Conservation (phyloP, 2,888 invertebrate genomes). For the Icerya purchasi region DNA sequence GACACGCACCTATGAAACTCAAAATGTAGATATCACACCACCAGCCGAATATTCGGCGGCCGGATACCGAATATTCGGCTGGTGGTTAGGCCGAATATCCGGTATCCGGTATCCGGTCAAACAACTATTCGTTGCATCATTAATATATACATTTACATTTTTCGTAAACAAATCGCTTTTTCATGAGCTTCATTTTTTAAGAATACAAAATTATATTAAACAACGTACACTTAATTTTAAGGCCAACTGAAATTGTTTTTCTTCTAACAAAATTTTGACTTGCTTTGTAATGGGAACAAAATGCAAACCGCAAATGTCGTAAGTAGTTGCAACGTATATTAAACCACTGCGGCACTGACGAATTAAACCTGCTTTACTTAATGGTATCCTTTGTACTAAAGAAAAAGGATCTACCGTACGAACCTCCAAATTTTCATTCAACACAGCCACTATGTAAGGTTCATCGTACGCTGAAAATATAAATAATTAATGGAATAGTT, state of each 20-base stretch:
- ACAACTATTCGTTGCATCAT: no score
- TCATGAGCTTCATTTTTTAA: not conserved
- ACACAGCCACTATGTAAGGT: conserved; percentile 71
- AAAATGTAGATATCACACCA: no score
- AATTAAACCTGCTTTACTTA: conserved; percentile 47
- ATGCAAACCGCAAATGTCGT: conserved; percentile 72
- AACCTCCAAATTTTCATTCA: conserved; percentile 63
- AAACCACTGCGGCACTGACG: conserved; percentile 52
- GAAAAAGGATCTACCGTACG: conserved; percentile 61
- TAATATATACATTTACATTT: no score
- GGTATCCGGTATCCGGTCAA: no score
- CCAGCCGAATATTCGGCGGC: no score
- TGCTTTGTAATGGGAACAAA: conserved; percentile 63
- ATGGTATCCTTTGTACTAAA: conserved; percentile 55
- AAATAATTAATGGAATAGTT: no score
- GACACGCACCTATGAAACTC: no score
- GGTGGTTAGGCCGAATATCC: no score
- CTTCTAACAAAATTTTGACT: conserved; percentile 57
- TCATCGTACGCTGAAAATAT: conserved; percentile 58
- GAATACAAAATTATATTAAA: conserved; percentile 1
- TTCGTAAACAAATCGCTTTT: no score
- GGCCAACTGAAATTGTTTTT: conserved; percentile 85
- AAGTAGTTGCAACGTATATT: conserved; percentile 66
- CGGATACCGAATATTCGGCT: no score
- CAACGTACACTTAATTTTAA: conserved; percentile 61